These are phyloP conservation scores for Yponomeuta malinellus DNA, from an alignment of 2,888 invertebrate species.

Conservation along the genomic window DNA sequence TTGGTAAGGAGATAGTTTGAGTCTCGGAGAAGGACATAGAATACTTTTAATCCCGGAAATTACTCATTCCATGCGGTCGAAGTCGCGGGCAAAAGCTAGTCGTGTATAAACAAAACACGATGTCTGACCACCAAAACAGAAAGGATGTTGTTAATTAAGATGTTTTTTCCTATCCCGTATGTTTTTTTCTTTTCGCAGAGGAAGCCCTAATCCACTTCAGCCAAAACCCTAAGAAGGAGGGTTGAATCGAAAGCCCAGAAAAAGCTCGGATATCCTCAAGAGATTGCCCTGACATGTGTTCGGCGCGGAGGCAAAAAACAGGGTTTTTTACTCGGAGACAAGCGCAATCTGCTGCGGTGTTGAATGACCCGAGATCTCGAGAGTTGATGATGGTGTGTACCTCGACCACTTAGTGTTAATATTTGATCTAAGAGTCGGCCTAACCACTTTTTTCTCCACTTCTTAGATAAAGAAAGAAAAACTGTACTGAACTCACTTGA, in stretches of 20 bases:
- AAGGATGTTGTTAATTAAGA: neutral
- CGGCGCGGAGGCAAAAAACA: slow-evolving; percentile 34
- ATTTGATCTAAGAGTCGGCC: neutral
- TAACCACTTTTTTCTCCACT: neutral
- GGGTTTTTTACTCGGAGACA: slow-evolving; percentile 30
- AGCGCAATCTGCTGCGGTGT: slow-evolving; percentile 60
- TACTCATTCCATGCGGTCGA: too few species aligned
- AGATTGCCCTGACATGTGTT: slow-evolving; percentile 40
- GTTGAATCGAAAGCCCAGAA: slow-evolving; percentile 32
- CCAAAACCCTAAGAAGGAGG: slow-evolving; percentile 15
- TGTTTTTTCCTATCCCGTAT: neutral
- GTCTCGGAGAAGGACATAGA: too few species aligned
- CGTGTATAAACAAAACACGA: too few species aligned
- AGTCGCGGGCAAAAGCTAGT: too few species aligned
- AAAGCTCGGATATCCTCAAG: slow-evolving; percentile 55
- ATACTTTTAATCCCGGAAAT: too few species aligned
- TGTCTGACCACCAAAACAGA: too few species aligned
- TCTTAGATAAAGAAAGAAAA: neutral
- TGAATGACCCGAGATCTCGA: slow-evolving; percentile 44
- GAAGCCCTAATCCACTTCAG: neutral
- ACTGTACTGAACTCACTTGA: neutral
- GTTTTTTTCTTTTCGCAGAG: neutral
- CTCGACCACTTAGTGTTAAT: neutral
- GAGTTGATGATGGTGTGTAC: slow-evolving; percentile 2
- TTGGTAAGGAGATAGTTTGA: too few species aligned